Base-by-base conservation (phyloP, 2,113 vertebrate species). In the Anarrhichthys ocellatus region DNA sequence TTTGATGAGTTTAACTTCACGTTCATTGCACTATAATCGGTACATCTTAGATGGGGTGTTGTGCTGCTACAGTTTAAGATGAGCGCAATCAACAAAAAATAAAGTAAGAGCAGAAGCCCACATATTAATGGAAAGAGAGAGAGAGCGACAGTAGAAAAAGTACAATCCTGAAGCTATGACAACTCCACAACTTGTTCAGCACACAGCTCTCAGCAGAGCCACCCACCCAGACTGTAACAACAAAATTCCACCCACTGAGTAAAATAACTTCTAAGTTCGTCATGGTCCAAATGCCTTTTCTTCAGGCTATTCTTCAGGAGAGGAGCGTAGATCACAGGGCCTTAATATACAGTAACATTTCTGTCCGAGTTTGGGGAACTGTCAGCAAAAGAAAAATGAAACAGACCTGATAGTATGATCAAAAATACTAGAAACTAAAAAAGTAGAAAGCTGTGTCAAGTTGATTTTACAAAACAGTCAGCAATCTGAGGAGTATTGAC, bases 371-470 rank as follows among this genome's bases (percentile, higher is more conserved):
- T 68, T 81, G 38, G 48, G 59, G 44, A 79, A 40, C 71, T 59
- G 78, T 84, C 78, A 78, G 74, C 22, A 76, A 68, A 75, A 72
- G 48, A 81, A 61, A 18, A 75, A 76, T 69, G 46, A 76, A 72
- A 48, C 32, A 84, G 63, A 73, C 34, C 18, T 80, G 22, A 13
- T 74, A 78, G 27, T 66, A 62, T 42, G 56, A 76, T 78, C 46
- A 72, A 58, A 78, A 56, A 63, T 24, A 59, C 27, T 18, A 73
- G 61, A 82, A 69, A 69, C 54, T 70, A 10, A 24, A 42, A 42
- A 70, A 71, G 58, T 65, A 42, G 8, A 48, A 54, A 58, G 24
- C 32, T 68, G 62, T 61, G 50, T 42, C 40, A 77, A 36, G 58
- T 78, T 71, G 48, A 44, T 68, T 56, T 81, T 79, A 68, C 40